Evolutionary conservation across 35 echinoderm and acorn worm species (phyloP), one percentile per base, ranked within the genome.

Genomic region (Stichopus chloronotus): DNA sequence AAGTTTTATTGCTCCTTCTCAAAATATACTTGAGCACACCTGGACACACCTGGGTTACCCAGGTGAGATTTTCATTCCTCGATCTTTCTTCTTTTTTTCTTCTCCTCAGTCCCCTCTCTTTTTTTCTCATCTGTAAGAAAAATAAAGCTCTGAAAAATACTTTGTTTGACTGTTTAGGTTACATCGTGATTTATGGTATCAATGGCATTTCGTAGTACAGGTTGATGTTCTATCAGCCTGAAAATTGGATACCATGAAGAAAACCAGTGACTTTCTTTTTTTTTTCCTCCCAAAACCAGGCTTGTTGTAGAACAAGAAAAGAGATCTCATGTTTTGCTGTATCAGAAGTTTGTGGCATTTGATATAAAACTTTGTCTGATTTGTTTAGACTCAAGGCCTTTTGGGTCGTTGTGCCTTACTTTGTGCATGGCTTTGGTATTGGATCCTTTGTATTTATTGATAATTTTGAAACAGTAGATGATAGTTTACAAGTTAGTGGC

Each of bases 131-230:
- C 52, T 21, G 76, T 58, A 85, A 85, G 82, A 85, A 85, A 85
- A 85, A 85, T 85, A 85, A 85, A 85, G 82, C 82, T 59, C 82
- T 20, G n/a, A 85, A 85, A 85, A 85, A 85, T 85, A 85, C 82
- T 85, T 85, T 55, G 30, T 58, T 58, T 85, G 82, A 23, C 82
- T 85, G 82, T 85, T 85, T 85, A 85, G 82, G 82, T 85, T 85
- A 85, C 54, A 56, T 16, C 55, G 8, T 85, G 82, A 85, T 85
- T 85, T 85, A 85, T 58, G 82, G 16, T 53, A 85, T 10, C 58
- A n/a, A 25, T 85, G 82, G 82, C 82, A 85, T 85, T 58, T 85
- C 57, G 20, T 58, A 59, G 82, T 74, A 74, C 14, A 74, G 22
- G 69, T 74, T 61, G 59, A 61, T 61, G 59, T 61, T 61, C 59